Evolutionary conservation across 2,113 vertebrate genomes (phyloP), one percentile per base, ranked within the genome.

Genomic region (Sinocyclocheilus anophthalmus): DNA sequence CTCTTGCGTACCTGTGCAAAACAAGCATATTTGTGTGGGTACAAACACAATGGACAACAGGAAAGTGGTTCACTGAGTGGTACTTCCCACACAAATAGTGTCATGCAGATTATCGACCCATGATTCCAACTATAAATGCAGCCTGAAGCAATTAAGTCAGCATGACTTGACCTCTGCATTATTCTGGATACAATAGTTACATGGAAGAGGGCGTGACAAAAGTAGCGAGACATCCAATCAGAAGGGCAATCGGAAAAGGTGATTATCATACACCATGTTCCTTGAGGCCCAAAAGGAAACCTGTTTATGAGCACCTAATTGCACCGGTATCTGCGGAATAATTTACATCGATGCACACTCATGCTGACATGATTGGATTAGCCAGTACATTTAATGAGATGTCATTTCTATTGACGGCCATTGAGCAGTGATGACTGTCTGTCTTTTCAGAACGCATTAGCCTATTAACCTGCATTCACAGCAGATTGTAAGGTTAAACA

Each of bases 351-450:
- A 87, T 45, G 83, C 18, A 16, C 57, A 33, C 10, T 83, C 53
- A 4, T 37, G 10, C 76, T 72, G 81, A 81, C 86, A 76, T 84
- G 84, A 87, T 87, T 86, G 26, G 84, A 87, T 86, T 87, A 89
- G 79, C 55, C 84, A 24, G 57, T 3, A 42, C 24, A 61, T 85
- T 83, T 83, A 83, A 84, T 39, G 55, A 70, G 75, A 85, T 61
- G 75, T 78, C 33, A 59, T 85, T 65, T 85, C 55, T 70, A 45
- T 63, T 77, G 61, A 70, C 37, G 76, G 70, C 26, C 37, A 59
- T 39, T 65, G 59, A 45, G 8, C 59, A 39, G 18, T 22, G 73
- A 85, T 0, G 13, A 67, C 20, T 9, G n/a, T 13, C 72, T 16
- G 37, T 81, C 30, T 57, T 48, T 73, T 81, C 83, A 84, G 24